Conservation (phyloP, 2,797 vertebrate species). For the Enteromius argenteus region DNA sequence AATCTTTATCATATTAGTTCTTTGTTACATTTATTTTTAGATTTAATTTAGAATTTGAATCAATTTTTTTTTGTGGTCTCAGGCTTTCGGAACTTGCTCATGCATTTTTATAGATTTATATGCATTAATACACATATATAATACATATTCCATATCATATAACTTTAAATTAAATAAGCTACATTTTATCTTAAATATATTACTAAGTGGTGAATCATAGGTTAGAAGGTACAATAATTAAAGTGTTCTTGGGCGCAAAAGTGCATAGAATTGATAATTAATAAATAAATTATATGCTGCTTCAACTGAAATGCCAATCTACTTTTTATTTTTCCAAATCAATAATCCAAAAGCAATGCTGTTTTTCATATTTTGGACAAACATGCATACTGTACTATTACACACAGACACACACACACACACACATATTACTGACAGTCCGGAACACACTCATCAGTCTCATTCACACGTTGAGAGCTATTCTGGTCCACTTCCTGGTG, state of each 20-base stretch:
- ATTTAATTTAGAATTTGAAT: background rate
- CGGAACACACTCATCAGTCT: slow-evolving; percentile 47
- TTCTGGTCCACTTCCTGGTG: slow-evolving; percentile 54
- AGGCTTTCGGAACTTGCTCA: background rate
- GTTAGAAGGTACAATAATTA: background rate
- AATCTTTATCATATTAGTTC: background rate
- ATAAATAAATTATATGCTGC: background rate
- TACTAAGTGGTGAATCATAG: background rate
- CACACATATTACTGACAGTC: slow-evolving; percentile 55
- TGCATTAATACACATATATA: background rate
- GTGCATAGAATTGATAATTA: background rate
- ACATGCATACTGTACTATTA: background rate
- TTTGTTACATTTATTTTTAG: background rate
- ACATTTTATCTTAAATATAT: background rate
- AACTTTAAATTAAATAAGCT: background rate
- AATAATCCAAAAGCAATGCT: background rate
- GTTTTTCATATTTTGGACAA: background rate
- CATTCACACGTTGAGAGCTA: slow-evolving; percentile 49
- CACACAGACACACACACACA: slow-evolving; percentile 7
- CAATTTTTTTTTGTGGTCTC: background rate
- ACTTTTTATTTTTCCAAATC: background rate
- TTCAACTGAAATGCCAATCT: background rate
- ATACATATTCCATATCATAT: background rate
- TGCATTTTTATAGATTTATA: background rate
- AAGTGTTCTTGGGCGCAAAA: background rate